These are phyloP conservation scores for Seriola rivoliana DNA, from an alignment of 2,113 vertebrate genomes.

Conservation along the genomic window DNA sequence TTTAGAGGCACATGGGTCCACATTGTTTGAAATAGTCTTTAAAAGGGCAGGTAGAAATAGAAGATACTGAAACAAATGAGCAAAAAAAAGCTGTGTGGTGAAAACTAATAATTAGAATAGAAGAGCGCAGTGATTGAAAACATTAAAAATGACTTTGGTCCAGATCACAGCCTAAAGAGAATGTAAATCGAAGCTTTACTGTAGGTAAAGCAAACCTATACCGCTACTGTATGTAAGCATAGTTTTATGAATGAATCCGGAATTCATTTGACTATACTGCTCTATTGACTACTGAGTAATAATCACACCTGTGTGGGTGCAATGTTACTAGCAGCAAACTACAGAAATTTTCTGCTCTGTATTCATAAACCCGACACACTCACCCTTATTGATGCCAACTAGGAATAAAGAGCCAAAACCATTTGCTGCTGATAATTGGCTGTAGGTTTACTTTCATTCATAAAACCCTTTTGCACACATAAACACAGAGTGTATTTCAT, in stretches of 20 bases:
- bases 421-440: not conserved
- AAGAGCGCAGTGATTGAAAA: not conserved
- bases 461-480: slow-evolving; percentile 9
- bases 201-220: too few relatives aligned
- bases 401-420: not conserved
- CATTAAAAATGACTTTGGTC: not conserved
- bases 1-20: not conserved
- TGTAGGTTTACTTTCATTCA: slow-evolving; percentile 21
- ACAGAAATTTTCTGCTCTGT: not conserved
- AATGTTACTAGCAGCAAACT: slow-evolving; percentile 13
- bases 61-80: not conserved
- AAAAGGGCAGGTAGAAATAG: not conserved
- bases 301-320: slow-evolving; percentile 16
- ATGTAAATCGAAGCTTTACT: not conserved
- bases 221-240: not conserved
- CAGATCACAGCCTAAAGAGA: not conserved
- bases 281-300: not conserved
- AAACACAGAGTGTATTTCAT: not conserved
- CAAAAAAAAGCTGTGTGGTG: not conserved
- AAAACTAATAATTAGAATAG: not conserved
- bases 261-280: not conserved
- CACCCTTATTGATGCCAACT: not conserved
- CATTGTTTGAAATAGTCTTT: not conserved
- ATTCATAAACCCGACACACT: slow-evolving; percentile 12
- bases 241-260: slow-evolving; percentile 6